These are phyloP conservation scores for Alosa alosa DNA, from an alignment of 2,113 vertebrate genomes.

Conservation along the genomic window DNA sequence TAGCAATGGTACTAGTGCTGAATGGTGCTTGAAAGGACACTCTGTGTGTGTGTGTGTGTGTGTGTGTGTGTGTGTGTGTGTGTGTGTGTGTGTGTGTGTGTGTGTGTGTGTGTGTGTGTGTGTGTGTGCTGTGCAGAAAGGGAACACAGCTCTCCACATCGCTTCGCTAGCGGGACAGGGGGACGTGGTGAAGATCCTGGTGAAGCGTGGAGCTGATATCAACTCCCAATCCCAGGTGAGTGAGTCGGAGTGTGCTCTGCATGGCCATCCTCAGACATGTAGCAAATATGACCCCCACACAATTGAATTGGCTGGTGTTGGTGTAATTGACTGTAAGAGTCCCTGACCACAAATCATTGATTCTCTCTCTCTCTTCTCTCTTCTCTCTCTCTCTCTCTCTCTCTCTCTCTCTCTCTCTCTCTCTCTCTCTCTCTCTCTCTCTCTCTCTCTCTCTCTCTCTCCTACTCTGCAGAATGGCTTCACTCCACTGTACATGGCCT, in stretches of 20 bases:
- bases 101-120: background rate
- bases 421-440: background rate
- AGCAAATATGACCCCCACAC: background rate
- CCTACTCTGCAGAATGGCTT: constrained; percentile 87
- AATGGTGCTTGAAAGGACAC: no score
- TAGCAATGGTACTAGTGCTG: no score
- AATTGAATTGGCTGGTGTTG: background rate
- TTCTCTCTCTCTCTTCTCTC: background rate
- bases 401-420: background rate
- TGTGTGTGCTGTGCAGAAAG: constrained; percentile 77
- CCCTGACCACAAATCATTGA: background rate
- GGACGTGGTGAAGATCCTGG: constrained; percentile 89
- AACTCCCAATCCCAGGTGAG: constrained; percentile 82
- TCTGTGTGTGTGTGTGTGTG: background rate
- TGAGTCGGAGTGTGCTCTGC: background rate
- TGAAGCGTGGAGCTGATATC: constrained; percentile 92
- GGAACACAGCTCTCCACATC: constrained; percentile 97
- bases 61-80: background rate
- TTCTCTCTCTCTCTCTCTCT: background rate
- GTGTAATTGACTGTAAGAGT: background rate
- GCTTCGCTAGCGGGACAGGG: constrained; percentile 91
- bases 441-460: background rate
- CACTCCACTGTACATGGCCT: constrained; percentile 97
- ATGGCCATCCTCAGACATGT: background rate
- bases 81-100: background rate